phyloP scores from a whole-genome alignment of 2,113 vertebrate species.

The Myxocyprinus asiaticus region DNA sequence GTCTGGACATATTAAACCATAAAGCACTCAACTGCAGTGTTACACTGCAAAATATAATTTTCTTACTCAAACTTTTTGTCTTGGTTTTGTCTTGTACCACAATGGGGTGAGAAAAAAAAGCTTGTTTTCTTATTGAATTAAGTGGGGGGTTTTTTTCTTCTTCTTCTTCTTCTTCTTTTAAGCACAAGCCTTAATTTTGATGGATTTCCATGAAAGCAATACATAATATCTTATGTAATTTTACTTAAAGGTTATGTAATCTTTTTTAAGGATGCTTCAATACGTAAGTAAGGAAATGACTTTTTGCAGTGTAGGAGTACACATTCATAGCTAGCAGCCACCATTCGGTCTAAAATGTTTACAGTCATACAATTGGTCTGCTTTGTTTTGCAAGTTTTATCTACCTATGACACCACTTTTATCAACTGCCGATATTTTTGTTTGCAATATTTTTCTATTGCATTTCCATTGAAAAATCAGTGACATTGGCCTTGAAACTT shows the following conservation, averaged over 20 bases:
- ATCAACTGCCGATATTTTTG: conserved; percentile 18
- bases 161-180: too few species aligned
- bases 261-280: too few species aligned
- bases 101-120: too few species aligned
- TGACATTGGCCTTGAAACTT: conserved; percentile 79
- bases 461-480: conserved; percentile 40
- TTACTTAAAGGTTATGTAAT: too few species aligned
- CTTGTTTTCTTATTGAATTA: too few species aligned
- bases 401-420: not conserved
- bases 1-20: conserved; percentile 18
- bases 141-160: too few species aligned
- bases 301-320: not conserved
- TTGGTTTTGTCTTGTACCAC: too few species aligned
- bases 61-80: too few species aligned
- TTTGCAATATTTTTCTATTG: conserved; percentile 4
- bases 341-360: not conserved
- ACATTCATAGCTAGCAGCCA: not conserved
- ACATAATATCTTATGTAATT: too few species aligned
- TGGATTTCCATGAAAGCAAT: too few species aligned
- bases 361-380: not conserved
- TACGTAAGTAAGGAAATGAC: too few species aligned
- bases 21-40: not conserved
- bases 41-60: not conserved
- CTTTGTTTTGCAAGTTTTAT: conserved; percentile 14
- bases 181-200: too few species aligned